Conservation (phyloP, 1,140 invertebrate species). For the Ectropis grisescens region DNA sequence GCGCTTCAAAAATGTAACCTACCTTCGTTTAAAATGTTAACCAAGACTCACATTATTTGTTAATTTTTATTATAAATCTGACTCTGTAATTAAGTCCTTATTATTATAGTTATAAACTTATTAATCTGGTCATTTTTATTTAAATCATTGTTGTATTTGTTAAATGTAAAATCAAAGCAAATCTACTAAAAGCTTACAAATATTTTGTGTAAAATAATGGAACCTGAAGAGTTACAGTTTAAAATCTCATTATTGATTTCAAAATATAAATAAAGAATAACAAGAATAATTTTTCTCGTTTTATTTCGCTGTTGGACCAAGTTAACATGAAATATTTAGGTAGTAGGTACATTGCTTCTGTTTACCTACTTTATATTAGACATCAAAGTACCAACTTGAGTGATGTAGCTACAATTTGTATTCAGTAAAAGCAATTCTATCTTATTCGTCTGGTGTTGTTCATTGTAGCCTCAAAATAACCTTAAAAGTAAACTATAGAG, state of each 20-base stretch:
- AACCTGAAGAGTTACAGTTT: slow-evolving; percentile 54
- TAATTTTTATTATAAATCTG: slow-evolving; percentile 62
- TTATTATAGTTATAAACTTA: slow-evolving; percentile 63
- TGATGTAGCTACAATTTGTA: no score
- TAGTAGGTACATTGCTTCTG: no score
- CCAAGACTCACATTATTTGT: slow-evolving; percentile 63
- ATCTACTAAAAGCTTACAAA: slow-evolving; percentile 60
- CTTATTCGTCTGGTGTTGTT: no score
- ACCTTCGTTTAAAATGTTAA: slow-evolving; percentile 58
- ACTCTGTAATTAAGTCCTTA: slow-evolving; percentile 57
- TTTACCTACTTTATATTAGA: no score
- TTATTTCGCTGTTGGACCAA: no score
- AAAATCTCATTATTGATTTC: slow-evolving; percentile 68
- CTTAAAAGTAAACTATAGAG: no score
- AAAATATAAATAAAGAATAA: slow-evolving; percentile 62
- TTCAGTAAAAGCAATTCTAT: no score
- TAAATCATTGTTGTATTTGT: slow-evolving; percentile 66
- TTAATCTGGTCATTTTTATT: slow-evolving; percentile 69
- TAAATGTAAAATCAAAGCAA: slow-evolving; percentile 57
- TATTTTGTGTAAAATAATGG: slow-evolving; percentile 60
- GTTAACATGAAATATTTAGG: no score
- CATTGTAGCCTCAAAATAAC: no score
- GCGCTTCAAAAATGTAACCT: slow-evolving; percentile 64
- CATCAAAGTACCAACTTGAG: no score
- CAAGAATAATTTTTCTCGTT: slow-evolving; percentile 34